Evolutionary conservation across 2,797 vertebrate genomes (phyloP), one percentile per base, ranked within the genome.

Genomic region (Cynopterus sphinx): DNA sequence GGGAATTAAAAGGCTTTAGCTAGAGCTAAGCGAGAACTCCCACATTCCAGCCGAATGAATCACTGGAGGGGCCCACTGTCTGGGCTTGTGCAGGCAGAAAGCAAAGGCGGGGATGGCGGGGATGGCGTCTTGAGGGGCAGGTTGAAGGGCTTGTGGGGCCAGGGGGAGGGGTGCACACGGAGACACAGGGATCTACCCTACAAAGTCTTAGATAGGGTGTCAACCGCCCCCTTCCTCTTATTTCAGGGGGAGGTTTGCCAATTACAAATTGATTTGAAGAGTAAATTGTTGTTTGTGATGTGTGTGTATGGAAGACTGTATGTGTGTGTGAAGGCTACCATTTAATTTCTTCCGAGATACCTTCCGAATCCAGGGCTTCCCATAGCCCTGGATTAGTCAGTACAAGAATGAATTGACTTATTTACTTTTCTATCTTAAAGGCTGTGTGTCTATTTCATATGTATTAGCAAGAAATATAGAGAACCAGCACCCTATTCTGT

Each of bases 11-110:
- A 98, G 98, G 91, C 96, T 97, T 98, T 95, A 73, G 63, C 78
- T 10, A 0, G 46, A 89, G 97, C 85, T 59, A 46, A 85, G 83
- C 1, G 86, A 97, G 96, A 97, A 97, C 97, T 97, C 97, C 98
- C 95, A 74, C 98, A 98, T 98, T 98, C 98, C 97, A 98, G 96
- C 67, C 0, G 31, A 46, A 73, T 98, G 98, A 98, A 74, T 98
- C 98, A 98, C 95, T 36, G 53, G 24, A 67, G 75, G n/a, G 71
- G 3, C 15, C 46, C 10, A 1, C 26, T 9, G 78, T 87, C 49
- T 75, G 97, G 83, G 83, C 78, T 57, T 67, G 77, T 39, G n/a
- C 39, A 71, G 87, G 74, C 41, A 0, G 31, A n/a, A 53, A 13
- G n/a, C 17, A 9, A 59, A 24, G 36, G 55, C 41, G 21, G 46